Evolutionary conservation across 2,797 vertebrate genomes (phyloP).

Genomic region (Dromococcyx pavoninus): DNA sequence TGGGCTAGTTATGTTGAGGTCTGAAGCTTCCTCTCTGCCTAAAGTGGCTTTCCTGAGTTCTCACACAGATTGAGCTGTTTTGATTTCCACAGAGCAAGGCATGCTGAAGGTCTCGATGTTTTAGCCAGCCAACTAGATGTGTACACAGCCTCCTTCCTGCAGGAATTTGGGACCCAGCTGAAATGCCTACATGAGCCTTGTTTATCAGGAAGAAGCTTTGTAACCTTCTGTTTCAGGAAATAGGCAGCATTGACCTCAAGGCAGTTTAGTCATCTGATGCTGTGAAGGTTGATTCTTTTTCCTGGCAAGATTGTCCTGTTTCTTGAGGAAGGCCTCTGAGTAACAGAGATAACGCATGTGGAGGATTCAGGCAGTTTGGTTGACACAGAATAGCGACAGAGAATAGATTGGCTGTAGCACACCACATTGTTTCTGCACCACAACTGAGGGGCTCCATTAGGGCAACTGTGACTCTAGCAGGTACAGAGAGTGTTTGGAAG

Average conservation of each 20-base stretch:
- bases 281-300: neutral
- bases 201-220: constrained; percentile 53
- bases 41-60: neutral
- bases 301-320: neutral
- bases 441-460: neutral
- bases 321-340: neutral
- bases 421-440: neutral
- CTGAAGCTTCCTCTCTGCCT: neutral
- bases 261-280: neutral
- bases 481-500: neutral
- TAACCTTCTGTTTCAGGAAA: constrained; percentile 27
- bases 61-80: neutral
- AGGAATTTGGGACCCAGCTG: constrained; percentile 1
- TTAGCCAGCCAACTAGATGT: neutral
- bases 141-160: constrained; percentile 24
- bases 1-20: rapidly evolving
- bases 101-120: neutral
- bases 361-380: neutral
- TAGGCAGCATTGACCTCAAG: neutral
- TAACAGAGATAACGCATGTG: rapidly evolving
- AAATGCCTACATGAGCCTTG: neutral
- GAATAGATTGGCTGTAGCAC: rapidly evolving
- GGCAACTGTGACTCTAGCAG: neutral
- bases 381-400: neutral
- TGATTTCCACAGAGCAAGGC: neutral